phyloP scores from a whole-genome alignment of 2,113 vertebrate species.

The Callaeas wilsoni region DNA sequence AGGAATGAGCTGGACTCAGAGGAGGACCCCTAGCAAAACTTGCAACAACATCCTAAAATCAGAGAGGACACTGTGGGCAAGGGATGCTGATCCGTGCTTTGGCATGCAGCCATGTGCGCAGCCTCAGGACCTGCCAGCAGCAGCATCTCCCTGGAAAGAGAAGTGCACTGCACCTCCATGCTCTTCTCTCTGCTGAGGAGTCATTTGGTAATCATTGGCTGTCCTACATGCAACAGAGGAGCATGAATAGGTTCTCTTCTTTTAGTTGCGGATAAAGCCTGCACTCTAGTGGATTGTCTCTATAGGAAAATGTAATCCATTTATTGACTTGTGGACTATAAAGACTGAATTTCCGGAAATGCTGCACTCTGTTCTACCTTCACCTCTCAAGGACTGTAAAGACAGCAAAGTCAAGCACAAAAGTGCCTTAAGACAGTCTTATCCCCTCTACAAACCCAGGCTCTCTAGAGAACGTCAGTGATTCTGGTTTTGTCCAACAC shows the following conservation, averaged over 20 bases:
- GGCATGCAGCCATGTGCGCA: neutral
- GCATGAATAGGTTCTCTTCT: neutral
- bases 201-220: neutral
- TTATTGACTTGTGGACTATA: neutral
- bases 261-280: neutral
- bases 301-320: neutral
- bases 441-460: neutral
- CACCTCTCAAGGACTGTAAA: neutral
- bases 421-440: neutral
- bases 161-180: rapidly evolving
- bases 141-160: neutral
- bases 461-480: neutral
- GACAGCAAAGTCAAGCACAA: neutral
- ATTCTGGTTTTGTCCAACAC: neutral
- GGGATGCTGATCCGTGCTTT: neutral
- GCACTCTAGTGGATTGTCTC: slow-evolving; percentile 58
- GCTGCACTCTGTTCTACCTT: neutral
- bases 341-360: neutral
- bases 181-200: neutral
- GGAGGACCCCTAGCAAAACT: neutral
- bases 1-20: neutral
- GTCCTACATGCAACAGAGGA: neutral
- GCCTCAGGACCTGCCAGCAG: neutral
- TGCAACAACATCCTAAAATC: neutral
- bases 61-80: neutral